phyloP scores from a whole-genome alignment of 2,888 invertebrate genomes.

The Drosophila formosana region DNA sequence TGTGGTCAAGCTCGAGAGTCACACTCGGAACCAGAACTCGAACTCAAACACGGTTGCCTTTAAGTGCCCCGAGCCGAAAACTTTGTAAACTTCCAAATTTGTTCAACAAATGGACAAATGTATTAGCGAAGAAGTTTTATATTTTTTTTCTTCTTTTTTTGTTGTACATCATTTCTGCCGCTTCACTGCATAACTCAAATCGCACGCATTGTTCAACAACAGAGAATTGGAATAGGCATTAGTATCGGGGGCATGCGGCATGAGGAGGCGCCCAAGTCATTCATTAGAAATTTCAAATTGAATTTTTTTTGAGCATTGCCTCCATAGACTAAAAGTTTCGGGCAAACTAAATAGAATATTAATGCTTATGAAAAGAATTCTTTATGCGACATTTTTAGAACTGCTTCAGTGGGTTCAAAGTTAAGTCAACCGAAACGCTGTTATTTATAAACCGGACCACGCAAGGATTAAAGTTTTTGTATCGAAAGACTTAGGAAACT shows the following conservation, averaged over 20 bases:
- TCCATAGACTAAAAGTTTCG: constrained; percentile 25
- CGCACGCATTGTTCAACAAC: constrained; percentile 20
- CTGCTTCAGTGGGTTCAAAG: neutral
- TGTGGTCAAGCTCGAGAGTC: constrained; percentile 70
- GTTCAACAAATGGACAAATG: constrained; percentile 67
- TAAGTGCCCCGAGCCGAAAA: constrained; percentile 59
- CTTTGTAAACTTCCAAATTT: constrained; percentile 67
- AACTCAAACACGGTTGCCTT: constrained; percentile 30
- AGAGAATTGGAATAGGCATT: neutral
- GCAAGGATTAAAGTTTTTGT: neutral
- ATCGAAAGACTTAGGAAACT: neutral
- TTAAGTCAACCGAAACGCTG: neutral
- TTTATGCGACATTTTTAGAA: neutral
- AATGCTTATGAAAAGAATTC: constrained; percentile 5
- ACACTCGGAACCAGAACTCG: neutral
- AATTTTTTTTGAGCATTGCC: constrained; percentile 35
- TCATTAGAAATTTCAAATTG: constrained; percentile 34
- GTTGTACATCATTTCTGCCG: constrained; percentile 57
- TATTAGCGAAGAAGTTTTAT: constrained; percentile 65
- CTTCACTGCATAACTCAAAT: constrained; percentile 45
- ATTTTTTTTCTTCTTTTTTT: neutral
- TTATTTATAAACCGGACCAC: neutral
- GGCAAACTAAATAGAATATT: constrained; percentile 32
- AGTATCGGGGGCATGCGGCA: neutral
- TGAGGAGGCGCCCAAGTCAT: constrained; percentile 13